Evolutionary conservation across 2,888 invertebrate species (phyloP).

Genomic region (Ophion ellenae): DNA sequence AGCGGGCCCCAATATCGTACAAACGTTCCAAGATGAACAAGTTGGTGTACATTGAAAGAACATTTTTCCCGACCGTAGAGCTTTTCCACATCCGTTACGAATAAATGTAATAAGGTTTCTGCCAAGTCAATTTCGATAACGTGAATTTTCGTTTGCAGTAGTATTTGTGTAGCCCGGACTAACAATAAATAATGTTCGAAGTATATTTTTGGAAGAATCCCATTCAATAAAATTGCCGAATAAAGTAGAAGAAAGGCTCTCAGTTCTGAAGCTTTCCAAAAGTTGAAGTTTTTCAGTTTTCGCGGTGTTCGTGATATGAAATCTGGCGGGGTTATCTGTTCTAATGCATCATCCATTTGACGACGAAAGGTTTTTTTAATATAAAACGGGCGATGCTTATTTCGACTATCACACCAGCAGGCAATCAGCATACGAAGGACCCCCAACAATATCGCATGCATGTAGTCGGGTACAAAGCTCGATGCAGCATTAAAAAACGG

Average conservation of each 20-base stretch:
- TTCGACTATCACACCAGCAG: neutral
- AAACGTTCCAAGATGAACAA: conserved; percentile 24
- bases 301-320: too few relatives aligned
- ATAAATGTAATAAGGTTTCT: conserved; percentile 37
- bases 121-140: conserved; percentile 32
- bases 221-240: conserved; percentile 37
- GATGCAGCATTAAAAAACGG: too few relatives aligned
- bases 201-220: neutral
- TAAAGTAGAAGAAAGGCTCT: conserved; percentile 35
- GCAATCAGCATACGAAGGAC: conserved; percentile 17
- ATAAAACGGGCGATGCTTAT: conserved; percentile 24
- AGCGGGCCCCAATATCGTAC: neutral
- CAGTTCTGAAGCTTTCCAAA: too few relatives aligned
- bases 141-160: conserved; percentile 17
- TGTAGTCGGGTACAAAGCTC: conserved; percentile 42
- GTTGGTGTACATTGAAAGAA: conserved; percentile 52
- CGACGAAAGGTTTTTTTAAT: conserved; percentile 15
- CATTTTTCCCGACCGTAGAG: conserved; percentile 52
- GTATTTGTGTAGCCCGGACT: conserved; percentile 9
- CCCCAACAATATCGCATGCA: conserved; percentile 33
- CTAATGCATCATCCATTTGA: too few relatives aligned
- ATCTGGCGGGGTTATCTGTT: too few relatives aligned
- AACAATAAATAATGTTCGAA: conserved; percentile 46
- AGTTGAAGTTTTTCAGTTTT: too few relatives aligned
- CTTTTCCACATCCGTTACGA: conserved; percentile 22